A percentile compares a stretch with the other conserved stretches of the same genome.
Conservation (phyloP, 1,140 invertebrate species). For the Plodia interpunctella region DNA sequence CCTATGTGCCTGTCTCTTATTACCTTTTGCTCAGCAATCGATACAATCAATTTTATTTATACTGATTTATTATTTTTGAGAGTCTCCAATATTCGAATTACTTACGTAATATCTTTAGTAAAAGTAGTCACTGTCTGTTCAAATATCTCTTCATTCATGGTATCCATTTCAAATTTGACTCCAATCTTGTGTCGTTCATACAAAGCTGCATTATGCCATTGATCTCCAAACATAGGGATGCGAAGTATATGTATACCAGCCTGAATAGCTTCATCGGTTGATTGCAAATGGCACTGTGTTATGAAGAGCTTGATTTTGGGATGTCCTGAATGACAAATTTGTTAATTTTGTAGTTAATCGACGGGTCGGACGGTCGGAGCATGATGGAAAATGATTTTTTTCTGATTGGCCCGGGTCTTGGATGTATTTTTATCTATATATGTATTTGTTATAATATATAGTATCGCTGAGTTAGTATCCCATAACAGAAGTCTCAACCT, state of each 20-base stretch:
- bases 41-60: too few species aligned
- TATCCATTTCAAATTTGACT: constrained; percentile 23
- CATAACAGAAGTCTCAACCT: too few species aligned
- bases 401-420: too few species aligned
- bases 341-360: background rate
- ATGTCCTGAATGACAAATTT: constrained; percentile 56
- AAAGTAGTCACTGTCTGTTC: constrained; percentile 28
- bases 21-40: too few species aligned
- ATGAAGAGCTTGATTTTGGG: constrained; percentile 78
- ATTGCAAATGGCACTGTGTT: constrained; percentile 79
- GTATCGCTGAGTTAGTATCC: too few species aligned
- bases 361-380: too few species aligned
- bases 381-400: too few species aligned
- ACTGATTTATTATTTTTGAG: too few species aligned
- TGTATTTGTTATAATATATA: too few species aligned
- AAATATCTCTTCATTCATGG: constrained; percentile 33
- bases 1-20: too few species aligned
- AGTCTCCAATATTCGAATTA: too few species aligned
- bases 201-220: constrained; percentile 34
- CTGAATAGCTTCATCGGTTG: constrained; percentile 78
- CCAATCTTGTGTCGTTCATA: constrained; percentile 24
- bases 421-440: too few species aligned
- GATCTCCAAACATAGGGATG: constrained; percentile 42
- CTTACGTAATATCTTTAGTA: constrained; percentile 2
- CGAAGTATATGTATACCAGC: constrained; percentile 75